Evolutionary conservation across 2,797 vertebrate species (phyloP).

Genomic region (Alca torda): DNA sequence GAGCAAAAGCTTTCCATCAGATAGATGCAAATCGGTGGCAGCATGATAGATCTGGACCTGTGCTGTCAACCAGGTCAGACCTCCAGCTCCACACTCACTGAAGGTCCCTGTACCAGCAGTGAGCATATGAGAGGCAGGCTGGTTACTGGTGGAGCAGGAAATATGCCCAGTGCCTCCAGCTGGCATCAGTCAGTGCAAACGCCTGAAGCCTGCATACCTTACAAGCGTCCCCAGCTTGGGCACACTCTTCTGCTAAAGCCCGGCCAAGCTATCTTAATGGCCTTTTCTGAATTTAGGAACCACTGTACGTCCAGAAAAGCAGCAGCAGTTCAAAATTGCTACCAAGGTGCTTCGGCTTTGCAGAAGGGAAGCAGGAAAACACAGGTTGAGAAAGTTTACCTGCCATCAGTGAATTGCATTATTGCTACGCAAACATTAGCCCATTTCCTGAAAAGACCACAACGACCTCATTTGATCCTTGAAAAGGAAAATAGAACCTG

Average conservation of each 20-base stretch:
- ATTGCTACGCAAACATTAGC: not conserved
- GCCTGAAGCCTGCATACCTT: not conserved
- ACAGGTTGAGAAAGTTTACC: not conserved
- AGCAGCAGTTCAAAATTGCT: not conserved
- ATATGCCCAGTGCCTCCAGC: not conserved
- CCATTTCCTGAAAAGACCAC: not conserved
- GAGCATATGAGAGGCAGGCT: accelerated
- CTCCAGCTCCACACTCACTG: not conserved
- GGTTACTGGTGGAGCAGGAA: not conserved
- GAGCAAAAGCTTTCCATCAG: not conserved
- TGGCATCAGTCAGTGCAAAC: not conserved
- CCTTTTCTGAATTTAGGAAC: not conserved
- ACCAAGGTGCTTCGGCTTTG: not conserved
- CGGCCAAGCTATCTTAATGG: not conserved
- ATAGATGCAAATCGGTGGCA: not conserved
- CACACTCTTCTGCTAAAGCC: not conserved
- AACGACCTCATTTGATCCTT: not conserved
- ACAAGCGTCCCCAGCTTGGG: not conserved
- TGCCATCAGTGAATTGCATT: not conserved
- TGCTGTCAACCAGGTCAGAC: not conserved
- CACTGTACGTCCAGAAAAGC: not conserved
- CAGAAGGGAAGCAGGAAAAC: not conserved
- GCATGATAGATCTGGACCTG: not conserved
- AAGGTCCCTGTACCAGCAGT: not conserved
- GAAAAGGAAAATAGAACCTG: not conserved